These are phyloP conservation scores for Carollia perspicillata DNA, from an alignment of 2,113 vertebrate genomes.

Conservation along the genomic window DNA sequence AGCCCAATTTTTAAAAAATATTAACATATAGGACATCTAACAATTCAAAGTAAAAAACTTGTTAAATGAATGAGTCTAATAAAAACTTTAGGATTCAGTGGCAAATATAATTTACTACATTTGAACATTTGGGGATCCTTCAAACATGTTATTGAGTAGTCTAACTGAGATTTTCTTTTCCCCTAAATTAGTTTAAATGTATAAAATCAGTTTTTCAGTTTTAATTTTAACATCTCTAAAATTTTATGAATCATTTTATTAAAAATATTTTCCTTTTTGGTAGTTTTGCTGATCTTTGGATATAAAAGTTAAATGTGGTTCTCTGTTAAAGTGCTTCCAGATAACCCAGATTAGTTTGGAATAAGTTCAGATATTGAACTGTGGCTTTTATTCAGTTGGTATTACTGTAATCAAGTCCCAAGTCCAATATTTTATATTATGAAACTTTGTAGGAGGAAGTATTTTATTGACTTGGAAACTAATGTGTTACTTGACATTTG, in stretches of 20 bases:
- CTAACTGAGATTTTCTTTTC: neutral
- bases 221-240: slow-evolving; percentile 28
- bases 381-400: slow-evolving; percentile 57
- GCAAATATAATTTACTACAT: neutral
- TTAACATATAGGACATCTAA: neutral
- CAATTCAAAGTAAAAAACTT: neutral
- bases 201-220: slow-evolving; percentile 30
- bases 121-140: neutral
- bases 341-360: slow-evolving; percentile 68
- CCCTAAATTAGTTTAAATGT: neutral
- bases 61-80: slow-evolving; percentile 13
- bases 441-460: neutral
- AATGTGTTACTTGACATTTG: neutral
- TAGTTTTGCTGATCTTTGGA: neutral
- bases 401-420: slow-evolving; percentile 13
- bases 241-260: slow-evolving; percentile 7
- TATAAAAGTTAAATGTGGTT: slow-evolving; percentile 21
- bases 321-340: slow-evolving; percentile 52
- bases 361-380: slow-evolving; percentile 49
- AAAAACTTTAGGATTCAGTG: neutral
- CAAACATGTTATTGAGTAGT: neutral
- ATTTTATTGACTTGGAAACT: slow-evolving; percentile 41
- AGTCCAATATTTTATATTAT: neutral
- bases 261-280: slow-evolving; percentile 10
- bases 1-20: neutral